Percentiles rank a stretch among this genome's conserved stretches.
phyloP scores from a whole-genome alignment of 2,113 vertebrate genomes.

The Bathybates hornii region DNA sequence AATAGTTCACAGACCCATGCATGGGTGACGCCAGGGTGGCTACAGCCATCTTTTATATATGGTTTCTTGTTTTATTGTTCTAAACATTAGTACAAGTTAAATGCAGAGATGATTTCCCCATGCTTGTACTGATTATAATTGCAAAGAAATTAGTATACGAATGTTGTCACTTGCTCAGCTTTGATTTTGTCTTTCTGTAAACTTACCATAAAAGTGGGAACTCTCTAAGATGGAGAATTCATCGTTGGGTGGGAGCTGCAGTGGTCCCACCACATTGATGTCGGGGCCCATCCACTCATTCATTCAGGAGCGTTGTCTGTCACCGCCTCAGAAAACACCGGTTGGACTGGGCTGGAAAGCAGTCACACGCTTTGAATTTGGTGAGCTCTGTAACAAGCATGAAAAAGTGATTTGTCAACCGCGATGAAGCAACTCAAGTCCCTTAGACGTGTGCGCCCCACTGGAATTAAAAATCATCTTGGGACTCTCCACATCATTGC shows the following conservation, averaged over 20 bases:
- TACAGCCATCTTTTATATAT: neutral
- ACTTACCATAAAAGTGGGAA: conserved; percentile 87
- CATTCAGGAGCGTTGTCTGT: conserved; percentile 62
- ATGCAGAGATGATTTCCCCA: neutral
- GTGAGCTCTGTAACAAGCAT: conserved; percentile 2
- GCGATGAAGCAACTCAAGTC: neutral
- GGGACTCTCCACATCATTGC: neutral
- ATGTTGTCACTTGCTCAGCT: neutral
- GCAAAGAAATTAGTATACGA: neutral
- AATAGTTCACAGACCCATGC: accelerated
- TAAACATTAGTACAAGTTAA: neutral
- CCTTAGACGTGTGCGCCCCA: neutral
- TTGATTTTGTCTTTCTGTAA: neutral
- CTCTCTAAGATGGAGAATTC: conserved; percentile 84
- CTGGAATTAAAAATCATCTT: conserved; percentile 27
- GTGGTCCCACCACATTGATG: conserved; percentile 84
- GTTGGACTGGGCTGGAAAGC: neutral
- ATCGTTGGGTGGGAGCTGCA: conserved; percentile 79
- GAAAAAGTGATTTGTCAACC: neutral
- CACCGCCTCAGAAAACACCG: neutral
- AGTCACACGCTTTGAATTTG: neutral
- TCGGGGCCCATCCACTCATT: conserved; percentile 81
- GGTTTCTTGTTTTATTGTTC: neutral
- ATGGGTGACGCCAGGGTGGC: neutral
- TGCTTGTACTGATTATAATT: neutral